phyloP scores from a whole-genome alignment of 2,797 vertebrate species.

The Heterohyrax brucei region DNA sequence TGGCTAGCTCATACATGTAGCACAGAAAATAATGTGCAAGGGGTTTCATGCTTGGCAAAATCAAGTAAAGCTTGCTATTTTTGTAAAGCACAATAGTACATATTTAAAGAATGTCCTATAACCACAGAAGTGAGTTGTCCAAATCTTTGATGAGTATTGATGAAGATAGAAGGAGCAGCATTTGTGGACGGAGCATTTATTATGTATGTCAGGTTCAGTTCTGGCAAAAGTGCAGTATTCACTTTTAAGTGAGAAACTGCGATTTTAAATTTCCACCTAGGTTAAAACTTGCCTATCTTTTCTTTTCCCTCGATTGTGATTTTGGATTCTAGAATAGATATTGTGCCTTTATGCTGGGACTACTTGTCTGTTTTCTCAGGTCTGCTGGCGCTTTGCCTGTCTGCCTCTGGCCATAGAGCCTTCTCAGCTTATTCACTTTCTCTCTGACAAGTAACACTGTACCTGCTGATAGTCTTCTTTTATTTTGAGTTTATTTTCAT shows the following conservation, averaged over 20 bases:
- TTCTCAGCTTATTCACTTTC: not conserved
- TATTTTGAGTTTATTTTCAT: not conserved
- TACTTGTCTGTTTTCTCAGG: not conserved
- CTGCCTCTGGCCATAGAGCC: not conserved
- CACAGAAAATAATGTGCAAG: too few species aligned
- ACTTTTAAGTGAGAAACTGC: not conserved
- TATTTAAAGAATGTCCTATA: not conserved
- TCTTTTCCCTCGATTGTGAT: not conserved
- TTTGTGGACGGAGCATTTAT: not conserved
- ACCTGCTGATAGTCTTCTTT: not conserved
- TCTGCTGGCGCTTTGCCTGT: not conserved
- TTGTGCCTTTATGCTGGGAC: not conserved
- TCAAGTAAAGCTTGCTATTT: too few species aligned
- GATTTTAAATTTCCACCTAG: not conserved
- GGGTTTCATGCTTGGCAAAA: too few species aligned
- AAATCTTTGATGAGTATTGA: not conserved
- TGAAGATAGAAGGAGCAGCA: not conserved
- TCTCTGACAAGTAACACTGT: not conserved
- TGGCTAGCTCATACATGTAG: too few species aligned
- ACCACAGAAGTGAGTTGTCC: not conserved
- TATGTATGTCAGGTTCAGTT: not conserved
- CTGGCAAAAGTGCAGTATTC: not conserved
- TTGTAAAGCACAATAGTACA: too few species aligned
- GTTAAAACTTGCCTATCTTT: not conserved
- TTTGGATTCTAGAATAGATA: not conserved